phyloP scores from a whole-genome alignment of 2,797 vertebrate genomes.

The Falco berigora region DNA sequence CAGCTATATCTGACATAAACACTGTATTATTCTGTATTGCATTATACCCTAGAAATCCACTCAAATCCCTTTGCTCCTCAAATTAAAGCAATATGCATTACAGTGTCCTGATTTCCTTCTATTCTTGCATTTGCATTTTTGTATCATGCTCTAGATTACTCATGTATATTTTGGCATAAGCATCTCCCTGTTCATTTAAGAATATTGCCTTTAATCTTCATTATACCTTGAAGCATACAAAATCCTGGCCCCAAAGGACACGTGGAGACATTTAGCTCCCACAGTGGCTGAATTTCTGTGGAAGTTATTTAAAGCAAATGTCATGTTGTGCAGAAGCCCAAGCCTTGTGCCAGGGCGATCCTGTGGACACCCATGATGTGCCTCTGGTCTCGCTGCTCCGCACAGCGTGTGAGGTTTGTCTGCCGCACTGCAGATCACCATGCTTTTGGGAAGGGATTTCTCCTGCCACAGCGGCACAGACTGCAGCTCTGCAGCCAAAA shows the following conservation, averaged over 20 bases:
- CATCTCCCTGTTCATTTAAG: conserved; percentile 47
- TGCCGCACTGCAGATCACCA: not conserved
- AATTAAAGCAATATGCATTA: conserved; percentile 62
- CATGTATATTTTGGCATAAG: conserved; percentile 43
- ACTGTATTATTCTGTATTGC: conserved; percentile 62
- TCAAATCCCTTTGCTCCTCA: conserved; percentile 63
- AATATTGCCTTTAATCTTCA: conserved; percentile 38
- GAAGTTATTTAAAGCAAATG: conserved; percentile 35
- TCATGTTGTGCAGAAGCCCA: not conserved
- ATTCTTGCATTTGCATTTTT: conserved; percentile 58
- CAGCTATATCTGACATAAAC: conserved; percentile 64
- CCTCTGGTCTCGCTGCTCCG: not conserved
- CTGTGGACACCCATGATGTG: not conserved
- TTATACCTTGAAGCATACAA: conserved; percentile 39
- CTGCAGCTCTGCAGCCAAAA: not conserved
- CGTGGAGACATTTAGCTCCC: not conserved
- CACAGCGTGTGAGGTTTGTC: not conserved
- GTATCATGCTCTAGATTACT: conserved; percentile 61
- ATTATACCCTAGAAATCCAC: conserved; percentile 64
- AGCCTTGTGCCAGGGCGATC: not conserved
- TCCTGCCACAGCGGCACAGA: not conserved
- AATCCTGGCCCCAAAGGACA: not conserved
- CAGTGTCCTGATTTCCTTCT: conserved; percentile 64
- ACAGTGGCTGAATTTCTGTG: not conserved
- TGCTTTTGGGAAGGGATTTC: not conserved